Evolutionary conservation across 2,797 vertebrate species (phyloP).

Genomic region (Remorina albescens): DNA sequence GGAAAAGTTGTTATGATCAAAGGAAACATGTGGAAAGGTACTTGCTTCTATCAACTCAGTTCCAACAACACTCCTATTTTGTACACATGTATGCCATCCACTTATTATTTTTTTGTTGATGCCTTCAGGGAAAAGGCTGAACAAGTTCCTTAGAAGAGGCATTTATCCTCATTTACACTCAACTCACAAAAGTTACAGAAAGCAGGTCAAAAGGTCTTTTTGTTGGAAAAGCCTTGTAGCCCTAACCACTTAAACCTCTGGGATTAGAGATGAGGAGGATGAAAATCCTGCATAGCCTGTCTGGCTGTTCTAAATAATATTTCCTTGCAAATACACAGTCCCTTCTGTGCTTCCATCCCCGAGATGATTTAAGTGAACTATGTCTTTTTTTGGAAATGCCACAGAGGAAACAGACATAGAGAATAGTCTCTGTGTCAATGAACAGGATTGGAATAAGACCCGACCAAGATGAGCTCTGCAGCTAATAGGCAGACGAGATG

Average conservation of each 20-base stretch:
- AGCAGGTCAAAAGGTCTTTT: conserved; percentile 70
- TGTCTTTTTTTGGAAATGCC: conserved; percentile 43
- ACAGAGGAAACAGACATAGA: conserved; percentile 41
- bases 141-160: conserved; percentile 47
- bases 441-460: conserved; percentile 37
- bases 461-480: conserved; percentile 36
- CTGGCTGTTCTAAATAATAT: conserved; percentile 65
- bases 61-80: conserved; percentile 51
- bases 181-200: conserved; percentile 59
- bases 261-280: conserved; percentile 55
- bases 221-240: conserved; percentile 57
- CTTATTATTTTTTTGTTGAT: not conserved
- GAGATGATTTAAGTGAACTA: conserved; percentile 57
- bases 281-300: conserved; percentile 47
- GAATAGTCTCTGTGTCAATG: conserved; percentile 37
- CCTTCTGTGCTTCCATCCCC: conserved; percentile 56
- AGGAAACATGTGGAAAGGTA: conserved; percentile 45
- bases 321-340: conserved; percentile 55
- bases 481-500: conserved; percentile 45
- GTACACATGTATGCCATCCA: conserved; percentile 38
- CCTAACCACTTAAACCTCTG: conserved; percentile 62
- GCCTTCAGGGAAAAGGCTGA: conserved; percentile 44
- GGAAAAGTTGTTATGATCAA: conserved; percentile 60
- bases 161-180: conserved; percentile 68
- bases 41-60: conserved; percentile 44